These are phyloP conservation scores for Rhinophrynus dorsalis DNA, from an alignment of 2,797 vertebrate genomes.

Conservation along the genomic window DNA sequence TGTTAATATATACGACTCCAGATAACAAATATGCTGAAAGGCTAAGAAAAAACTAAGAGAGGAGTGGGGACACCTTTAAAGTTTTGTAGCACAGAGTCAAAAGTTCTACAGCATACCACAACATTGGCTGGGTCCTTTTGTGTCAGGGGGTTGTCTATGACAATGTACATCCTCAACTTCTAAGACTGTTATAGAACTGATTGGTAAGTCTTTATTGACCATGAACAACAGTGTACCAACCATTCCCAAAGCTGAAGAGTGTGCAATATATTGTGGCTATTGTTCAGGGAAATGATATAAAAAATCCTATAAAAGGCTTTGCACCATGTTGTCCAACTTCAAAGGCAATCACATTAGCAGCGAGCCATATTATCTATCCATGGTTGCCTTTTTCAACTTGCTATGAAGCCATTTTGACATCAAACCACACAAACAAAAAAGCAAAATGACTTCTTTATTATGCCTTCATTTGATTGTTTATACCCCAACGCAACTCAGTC, in stretches of 20 bases:
- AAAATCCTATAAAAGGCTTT: too few species aligned
- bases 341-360: not conserved
- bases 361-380: not conserved
- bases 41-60: too few species aligned
- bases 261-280: too few species aligned
- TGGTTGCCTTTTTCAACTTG: not conserved
- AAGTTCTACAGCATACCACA: not conserved
- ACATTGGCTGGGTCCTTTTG: not conserved
- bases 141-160: not conserved
- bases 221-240: not conserved
- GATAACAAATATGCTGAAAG: too few species aligned
- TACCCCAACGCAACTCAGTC: not conserved
- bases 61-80: not conserved
- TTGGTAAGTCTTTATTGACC: not conserved
- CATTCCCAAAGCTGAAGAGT: too few species aligned
- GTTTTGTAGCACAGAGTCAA: not conserved
- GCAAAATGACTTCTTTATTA: not conserved
- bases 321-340: not conserved
- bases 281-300: too few species aligned
- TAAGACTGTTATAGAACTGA: not conserved
- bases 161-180: not conserved
- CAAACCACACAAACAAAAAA: not conserved
- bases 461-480: not conserved
- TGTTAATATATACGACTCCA: too few species aligned
- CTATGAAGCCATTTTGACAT: conserved; percentile 15